Base-by-base conservation (phyloP, 2,888 invertebrate genomes). In the Tachina fera region DNA sequence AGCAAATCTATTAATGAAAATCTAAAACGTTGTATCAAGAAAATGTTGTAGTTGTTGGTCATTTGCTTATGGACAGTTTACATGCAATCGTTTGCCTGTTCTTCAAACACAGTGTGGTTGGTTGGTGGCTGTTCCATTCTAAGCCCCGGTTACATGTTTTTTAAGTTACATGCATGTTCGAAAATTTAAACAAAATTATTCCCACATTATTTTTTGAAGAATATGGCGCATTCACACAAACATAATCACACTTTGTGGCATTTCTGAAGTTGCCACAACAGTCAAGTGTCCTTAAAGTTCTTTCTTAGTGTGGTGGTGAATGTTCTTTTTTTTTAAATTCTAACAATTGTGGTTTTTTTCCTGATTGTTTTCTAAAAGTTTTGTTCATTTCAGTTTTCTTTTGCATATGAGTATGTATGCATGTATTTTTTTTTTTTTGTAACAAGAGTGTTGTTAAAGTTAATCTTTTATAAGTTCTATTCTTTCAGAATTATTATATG, bases 281-380 rank as follows among this genome's bases (percentile, higher is more conserved):
- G 77, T 85, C 82, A 85, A 85, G 85, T 82, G 85, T 85, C 85
- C 85, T 85, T 78, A 78, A 78, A 63, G 77, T 51, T 49, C 49
- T 75, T 72, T 78, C 67, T 61, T 61, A 49, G 10, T 31, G 4
- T 4, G 31, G 3, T 9, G 19, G 14, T 58, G 58, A 67, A 60
- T 82, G 72, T 61, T 39, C 39, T 70, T 53, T 63, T 70, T 58
- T 71, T 74, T 51, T 68, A 11, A 70, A 41, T 63, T 74, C 49
- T 70, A 78, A 85, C 82, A 85, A 85, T 82, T 85, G 85, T 68
- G 74, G 77, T 82, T 85, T 74, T n/a, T 70, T 68, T 72, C 39
- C 53, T 61, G 63, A 76, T 71, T 84, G 71, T 84, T 72, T 71
- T 63, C 31, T 4, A 53, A 68, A 77, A 75, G 83, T 84, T 84